phyloP scores from a whole-genome alignment of 2,888 invertebrate genomes.

The Tachina grossa region DNA sequence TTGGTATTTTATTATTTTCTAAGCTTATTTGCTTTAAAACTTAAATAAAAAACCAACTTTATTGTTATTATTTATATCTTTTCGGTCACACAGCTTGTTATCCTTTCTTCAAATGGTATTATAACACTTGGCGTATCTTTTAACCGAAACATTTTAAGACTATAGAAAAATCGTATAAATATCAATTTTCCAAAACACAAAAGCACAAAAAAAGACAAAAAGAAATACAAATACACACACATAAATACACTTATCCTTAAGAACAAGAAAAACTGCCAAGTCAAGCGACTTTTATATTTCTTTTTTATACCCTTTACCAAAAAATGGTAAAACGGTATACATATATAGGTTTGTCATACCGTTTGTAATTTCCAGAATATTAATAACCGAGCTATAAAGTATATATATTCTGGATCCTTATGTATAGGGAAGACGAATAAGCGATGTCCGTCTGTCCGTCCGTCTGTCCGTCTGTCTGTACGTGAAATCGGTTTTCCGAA shows the following conservation, averaged over 20 bases:
- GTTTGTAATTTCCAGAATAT: too few relatives aligned
- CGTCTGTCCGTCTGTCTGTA: too few relatives aligned
- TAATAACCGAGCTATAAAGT: too few relatives aligned
- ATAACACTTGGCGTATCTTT: neutral
- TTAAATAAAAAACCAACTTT: neutral
- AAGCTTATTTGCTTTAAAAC: neutral
- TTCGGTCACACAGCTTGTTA: neutral
- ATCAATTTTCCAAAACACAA: conserved; percentile 12
- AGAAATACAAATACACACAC: neutral
- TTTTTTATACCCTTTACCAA: too few relatives aligned
- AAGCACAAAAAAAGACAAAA: neutral
- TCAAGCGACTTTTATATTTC: conserved; percentile 7
- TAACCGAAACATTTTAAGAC: too few relatives aligned
- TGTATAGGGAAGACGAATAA: too few relatives aligned
- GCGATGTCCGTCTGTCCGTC: too few relatives aligned
- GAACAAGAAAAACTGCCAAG: neutral
- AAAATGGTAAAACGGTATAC: too few relatives aligned
- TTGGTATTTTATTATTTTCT: neutral
- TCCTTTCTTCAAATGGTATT: neutral
- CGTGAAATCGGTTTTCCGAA: too few relatives aligned
- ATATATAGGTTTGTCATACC: too few relatives aligned
- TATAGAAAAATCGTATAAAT: neutral
- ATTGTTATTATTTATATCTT: neutral
- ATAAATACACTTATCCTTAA: neutral
- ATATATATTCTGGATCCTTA: too few relatives aligned